Evolutionary conservation across 2,797 vertebrate genomes (phyloP), one percentile per base, ranked within the genome.

Genomic region (Nannoperca australis): DNA sequence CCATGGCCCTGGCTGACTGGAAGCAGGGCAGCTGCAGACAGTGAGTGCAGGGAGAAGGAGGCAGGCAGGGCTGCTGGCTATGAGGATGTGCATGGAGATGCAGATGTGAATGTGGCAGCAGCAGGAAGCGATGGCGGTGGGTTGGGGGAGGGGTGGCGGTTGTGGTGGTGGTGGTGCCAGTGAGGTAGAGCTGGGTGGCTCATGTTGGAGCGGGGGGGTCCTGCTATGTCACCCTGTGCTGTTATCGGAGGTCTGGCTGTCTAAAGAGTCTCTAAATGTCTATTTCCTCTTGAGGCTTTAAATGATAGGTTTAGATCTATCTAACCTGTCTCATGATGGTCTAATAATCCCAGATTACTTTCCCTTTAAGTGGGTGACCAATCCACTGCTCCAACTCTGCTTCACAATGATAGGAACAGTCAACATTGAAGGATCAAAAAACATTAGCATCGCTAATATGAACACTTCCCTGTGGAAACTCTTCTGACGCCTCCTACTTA

Each of bases 91-190:
- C 82, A 88, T 92, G 91, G 81, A 86, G 87, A 94, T 93, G 92
- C 79, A 68, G 88, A 88, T 96, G 93, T 93, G 93, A 86, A 90
- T 93, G 91, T 77, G 63, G 78, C 76, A 89, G 95, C 89, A 49
- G 94, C 89, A 83, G 91, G 89, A 94, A 93, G 94, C 88, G 36
- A 85, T 88, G 82, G 70, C 47, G 65, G 63, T 50, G 76, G 70
- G 14, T 75, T 47, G 53, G 54, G 65, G 72, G 56, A 63, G 47
- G 56, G 82, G 40, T 50, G 70, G 54, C 9, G 32, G 78, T n/a
- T 69, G 54, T 7, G 32, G 78, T n/a, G 60, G 66, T n/a, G 66
- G 56, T 54, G 49, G 65, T 54, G 86, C 78, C 76, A 63, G 75
- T 70, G 89, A 81, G 86, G 88, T 88, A 47, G 90, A 93, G 92